Conservation (phyloP, 2,797 vertebrate species). For the Erpetoichthys calabaricus region DNA sequence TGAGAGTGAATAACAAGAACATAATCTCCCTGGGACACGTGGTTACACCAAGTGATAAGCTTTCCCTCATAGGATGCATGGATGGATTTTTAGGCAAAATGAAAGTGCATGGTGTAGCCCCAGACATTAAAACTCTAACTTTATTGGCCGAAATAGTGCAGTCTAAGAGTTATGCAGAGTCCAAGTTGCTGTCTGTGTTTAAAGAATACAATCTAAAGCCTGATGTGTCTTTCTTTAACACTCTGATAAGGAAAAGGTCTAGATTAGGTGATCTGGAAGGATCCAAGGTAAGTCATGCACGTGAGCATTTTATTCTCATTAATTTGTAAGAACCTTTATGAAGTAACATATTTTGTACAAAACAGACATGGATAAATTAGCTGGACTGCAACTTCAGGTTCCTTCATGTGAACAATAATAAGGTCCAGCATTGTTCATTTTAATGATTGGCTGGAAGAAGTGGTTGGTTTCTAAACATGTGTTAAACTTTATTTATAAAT, state of each 20-base stretch:
- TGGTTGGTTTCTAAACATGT: too few relatives aligned
- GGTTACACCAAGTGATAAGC: slow-evolving; percentile 40
- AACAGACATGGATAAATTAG: too few relatives aligned
- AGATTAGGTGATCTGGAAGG: slow-evolving; percentile 57
- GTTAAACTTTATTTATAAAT: too few relatives aligned
- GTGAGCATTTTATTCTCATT: not conserved
- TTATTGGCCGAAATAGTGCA: slow-evolving; percentile 66
- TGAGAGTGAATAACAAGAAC: not conserved
- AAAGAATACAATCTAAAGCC: slow-evolving; percentile 51
- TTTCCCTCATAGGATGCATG: slow-evolving; percentile 64
- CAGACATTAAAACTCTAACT: slow-evolving; percentile 68
- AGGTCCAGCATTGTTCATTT: too few relatives aligned
- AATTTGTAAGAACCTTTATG: too few relatives aligned
- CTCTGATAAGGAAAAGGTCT: slow-evolving; percentile 60
- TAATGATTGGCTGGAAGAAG: too few relatives aligned
- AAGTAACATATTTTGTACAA: too few relatives aligned
- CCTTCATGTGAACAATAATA: too few relatives aligned
- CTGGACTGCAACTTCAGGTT: too few relatives aligned
- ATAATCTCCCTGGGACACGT: slow-evolving; percentile 59
- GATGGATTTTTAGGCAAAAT: slow-evolving; percentile 72
- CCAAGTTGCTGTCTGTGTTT: slow-evolving; percentile 47
- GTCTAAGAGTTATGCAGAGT: slow-evolving; percentile 39
- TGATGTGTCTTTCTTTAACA: slow-evolving; percentile 75
- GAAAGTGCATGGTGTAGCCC: slow-evolving; percentile 42
- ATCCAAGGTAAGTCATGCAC: slow-evolving; percentile 58